Evolutionary conservation across 2,797 vertebrate genomes (phyloP).

Genomic region (Basileuterus tristriatus): DNA sequence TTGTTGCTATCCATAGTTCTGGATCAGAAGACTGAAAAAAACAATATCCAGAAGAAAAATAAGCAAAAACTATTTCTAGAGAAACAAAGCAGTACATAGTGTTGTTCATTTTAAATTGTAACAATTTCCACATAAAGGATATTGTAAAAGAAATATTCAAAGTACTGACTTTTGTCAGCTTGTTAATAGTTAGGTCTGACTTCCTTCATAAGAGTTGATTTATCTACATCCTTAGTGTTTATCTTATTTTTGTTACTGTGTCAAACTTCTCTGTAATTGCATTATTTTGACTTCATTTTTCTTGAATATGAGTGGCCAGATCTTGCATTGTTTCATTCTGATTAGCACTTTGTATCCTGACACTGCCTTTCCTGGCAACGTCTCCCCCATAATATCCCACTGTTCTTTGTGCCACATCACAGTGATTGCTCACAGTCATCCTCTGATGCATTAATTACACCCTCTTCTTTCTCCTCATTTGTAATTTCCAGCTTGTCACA

Average conservation of each 20-base stretch:
- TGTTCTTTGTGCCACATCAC: background rate
- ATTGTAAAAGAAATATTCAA: background rate
- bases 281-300: background rate
- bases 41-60: background rate
- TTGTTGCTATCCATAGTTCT: background rate
- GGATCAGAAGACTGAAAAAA: background rate
- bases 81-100: background rate
- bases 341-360: background rate
- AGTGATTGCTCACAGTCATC: conserved; percentile 26
- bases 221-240: background rate
- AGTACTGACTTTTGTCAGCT: background rate
- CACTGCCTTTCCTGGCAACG: background rate
- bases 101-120: background rate
- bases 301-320: background rate
- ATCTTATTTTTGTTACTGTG: background rate
- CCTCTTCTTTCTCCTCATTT: background rate
- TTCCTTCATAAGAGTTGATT: background rate
- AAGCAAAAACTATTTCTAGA: background rate
- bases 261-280: background rate
- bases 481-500: conserved; percentile 24
- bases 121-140: background rate
- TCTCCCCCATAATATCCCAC: background rate
- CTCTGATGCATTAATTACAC: background rate
- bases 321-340: background rate
- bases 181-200: background rate